A percentile compares a stretch with the other conserved stretches of the same genome.
phyloP scores from a whole-genome alignment of 2,797 vertebrate genomes.

The Amazona finschi region DNA sequence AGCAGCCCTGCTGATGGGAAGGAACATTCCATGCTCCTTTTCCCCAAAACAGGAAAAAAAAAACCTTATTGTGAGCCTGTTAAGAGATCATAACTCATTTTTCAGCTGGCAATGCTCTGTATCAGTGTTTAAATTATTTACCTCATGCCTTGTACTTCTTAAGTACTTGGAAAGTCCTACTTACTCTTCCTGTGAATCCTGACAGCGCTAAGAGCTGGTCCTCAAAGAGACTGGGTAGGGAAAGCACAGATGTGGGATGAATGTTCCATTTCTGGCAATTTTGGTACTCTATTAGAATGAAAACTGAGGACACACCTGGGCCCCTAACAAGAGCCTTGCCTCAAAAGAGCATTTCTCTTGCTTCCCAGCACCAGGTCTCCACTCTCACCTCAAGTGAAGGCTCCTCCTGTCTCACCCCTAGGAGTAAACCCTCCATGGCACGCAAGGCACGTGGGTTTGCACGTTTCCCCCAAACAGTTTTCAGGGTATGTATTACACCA shows the following conservation, averaged over 20 bases:
- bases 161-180: background rate
- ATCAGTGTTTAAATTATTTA: slow-evolving; percentile 9
- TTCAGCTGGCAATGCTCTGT: background rate
- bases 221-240: background rate
- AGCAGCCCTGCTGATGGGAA: background rate
- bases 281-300: background rate
- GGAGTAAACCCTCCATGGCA: background rate
- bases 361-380: background rate
- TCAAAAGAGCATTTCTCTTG: background rate
- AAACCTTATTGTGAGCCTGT: background rate
- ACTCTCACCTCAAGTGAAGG: background rate
- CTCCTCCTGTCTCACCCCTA: background rate
- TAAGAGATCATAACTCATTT: background rate
- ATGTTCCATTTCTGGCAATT: background rate
- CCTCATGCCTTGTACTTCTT: background rate
- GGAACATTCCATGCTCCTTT: background rate
- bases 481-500: background rate
- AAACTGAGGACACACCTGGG: background rate
- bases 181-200: background rate
- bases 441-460: background rate
- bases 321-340: background rate
- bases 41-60: background rate
- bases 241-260: background rate
- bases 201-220: background rate
- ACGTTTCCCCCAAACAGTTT: background rate